phyloP scores from a whole-genome alignment of 2,888 invertebrate genomes.

The Megastigmus dorsalis region DNA sequence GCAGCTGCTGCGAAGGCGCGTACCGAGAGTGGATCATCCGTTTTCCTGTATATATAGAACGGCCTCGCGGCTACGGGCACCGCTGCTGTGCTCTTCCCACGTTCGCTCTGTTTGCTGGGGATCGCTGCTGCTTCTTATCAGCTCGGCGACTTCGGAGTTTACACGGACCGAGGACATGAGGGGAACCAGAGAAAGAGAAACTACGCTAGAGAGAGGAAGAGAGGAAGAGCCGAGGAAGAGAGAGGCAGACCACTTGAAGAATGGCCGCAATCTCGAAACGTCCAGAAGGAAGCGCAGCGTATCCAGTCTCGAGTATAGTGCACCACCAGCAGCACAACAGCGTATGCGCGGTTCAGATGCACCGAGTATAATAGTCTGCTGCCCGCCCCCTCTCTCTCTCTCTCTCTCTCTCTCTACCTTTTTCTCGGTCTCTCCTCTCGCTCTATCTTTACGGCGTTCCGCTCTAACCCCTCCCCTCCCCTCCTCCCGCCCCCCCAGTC shows the following conservation, averaged over 20 bases:
- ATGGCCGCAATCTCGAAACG: constrained; percentile 63
- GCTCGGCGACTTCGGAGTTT: neutral
- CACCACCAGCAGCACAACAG: too few relatives aligned
- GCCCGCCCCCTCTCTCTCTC: neutral
- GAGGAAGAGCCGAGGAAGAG: neutral
- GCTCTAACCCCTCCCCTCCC: neutral
- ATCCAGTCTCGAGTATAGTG: too few relatives aligned
- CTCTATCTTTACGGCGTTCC: too few relatives aligned
- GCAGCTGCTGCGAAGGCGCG: too few relatives aligned
- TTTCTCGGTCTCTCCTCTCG: neutral
- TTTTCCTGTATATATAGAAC: too few relatives aligned
- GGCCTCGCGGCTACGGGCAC: too few relatives aligned
- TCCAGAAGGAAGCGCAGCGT: neutral
- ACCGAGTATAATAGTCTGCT: constrained; percentile 27
- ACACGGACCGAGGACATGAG: neutral
- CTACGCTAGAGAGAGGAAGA: neutral
- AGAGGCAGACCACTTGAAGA: constrained; percentile 58
- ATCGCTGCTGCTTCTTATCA: constrained; percentile 11
- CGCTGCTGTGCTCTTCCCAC: too few relatives aligned
- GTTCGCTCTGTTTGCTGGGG: too few relatives aligned
- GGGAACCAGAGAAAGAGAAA: neutral
- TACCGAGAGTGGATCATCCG: too few relatives aligned
- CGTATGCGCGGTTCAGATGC: constrained; percentile 11
- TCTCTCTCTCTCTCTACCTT: constrained; percentile 8
- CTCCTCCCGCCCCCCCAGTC: neutral